Evolutionary conservation across 2,113 vertebrate species (phyloP).

Genomic region (Salvator merianae): DNA sequence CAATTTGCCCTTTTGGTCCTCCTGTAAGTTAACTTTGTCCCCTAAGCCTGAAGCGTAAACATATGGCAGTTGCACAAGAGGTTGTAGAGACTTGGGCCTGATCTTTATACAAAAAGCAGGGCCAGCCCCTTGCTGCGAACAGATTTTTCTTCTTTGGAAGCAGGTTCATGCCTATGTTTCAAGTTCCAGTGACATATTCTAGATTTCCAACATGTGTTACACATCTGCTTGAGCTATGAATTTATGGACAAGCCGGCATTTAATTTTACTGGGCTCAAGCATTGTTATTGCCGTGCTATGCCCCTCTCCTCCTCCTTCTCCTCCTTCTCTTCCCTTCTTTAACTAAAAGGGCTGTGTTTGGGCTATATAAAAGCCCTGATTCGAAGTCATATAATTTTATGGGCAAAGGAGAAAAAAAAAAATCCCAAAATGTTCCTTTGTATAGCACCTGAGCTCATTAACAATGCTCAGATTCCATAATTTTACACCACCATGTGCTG

Average conservation of each 20-base stretch:
- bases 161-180: constrained; percentile 82
- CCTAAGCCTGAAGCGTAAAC: constrained; percentile 53
- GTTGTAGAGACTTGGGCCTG: constrained; percentile 57
- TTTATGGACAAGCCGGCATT: constrained; percentile 83
- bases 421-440: constrained; percentile 71
- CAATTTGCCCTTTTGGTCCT: constrained; percentile 57
- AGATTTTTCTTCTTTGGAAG: constrained; percentile 77
- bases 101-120: constrained; percentile 74
- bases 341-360: constrained; percentile 77
- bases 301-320: constrained; percentile 28
- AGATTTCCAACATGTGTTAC: constrained; percentile 75
- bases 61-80: constrained; percentile 68
- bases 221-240: constrained; percentile 73
- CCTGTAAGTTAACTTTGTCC: constrained; percentile 62
- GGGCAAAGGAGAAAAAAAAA: constrained; percentile 54
- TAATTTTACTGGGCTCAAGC: constrained; percentile 73
- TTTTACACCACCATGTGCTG: constrained; percentile 81
- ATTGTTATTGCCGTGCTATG: constrained; percentile 60
- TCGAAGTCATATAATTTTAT: constrained; percentile 84
- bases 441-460: constrained; percentile 84
- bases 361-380: constrained; percentile 75
- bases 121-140: constrained; percentile 78
- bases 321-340: constrained; percentile 59
- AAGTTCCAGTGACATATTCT: constrained; percentile 74
- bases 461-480: constrained; percentile 80